These are phyloP conservation scores for Suncus etruscus DNA, from an alignment of 2,113 vertebrate species.

Conservation along the genomic window DNA sequence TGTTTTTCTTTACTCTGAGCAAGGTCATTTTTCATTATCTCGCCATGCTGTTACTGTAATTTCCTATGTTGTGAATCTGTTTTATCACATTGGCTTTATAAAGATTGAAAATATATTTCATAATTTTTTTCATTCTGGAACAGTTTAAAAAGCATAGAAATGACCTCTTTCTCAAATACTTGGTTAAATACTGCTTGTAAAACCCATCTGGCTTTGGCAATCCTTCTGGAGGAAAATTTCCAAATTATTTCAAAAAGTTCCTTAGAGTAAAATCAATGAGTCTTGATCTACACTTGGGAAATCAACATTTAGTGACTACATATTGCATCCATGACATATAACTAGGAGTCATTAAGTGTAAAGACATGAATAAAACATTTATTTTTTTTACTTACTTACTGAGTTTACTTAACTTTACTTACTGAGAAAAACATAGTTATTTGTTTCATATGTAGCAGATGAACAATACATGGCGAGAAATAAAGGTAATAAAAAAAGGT, in stretches of 20 bases:
- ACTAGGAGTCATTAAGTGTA: background rate
- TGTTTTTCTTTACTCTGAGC: background rate
- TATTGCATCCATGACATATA: background rate
- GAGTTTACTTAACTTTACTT: background rate
- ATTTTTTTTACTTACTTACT: too few species aligned
- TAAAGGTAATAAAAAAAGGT: background rate
- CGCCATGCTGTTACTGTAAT: background rate
- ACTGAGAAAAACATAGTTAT: background rate
- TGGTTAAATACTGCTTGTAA: conserved; percentile 8
- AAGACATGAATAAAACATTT: background rate
- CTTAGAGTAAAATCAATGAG: background rate
- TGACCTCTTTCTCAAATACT: background rate
- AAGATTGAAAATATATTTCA: background rate
- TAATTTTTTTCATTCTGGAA: background rate
- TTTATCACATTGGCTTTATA: background rate
- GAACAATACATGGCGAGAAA: background rate
- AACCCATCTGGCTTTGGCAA: background rate
- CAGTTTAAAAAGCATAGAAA: background rate
- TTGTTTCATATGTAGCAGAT: background rate
- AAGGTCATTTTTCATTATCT: background rate
- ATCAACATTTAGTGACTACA: background rate
- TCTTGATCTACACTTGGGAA: background rate
- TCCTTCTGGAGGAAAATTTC: conserved; percentile 15
- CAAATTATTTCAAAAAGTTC: background rate
- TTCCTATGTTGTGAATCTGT: background rate